These are phyloP conservation scores for Apamea monoglypha DNA, from an alignment of 2,888 invertebrate genomes.

Conservation along the genomic window DNA sequence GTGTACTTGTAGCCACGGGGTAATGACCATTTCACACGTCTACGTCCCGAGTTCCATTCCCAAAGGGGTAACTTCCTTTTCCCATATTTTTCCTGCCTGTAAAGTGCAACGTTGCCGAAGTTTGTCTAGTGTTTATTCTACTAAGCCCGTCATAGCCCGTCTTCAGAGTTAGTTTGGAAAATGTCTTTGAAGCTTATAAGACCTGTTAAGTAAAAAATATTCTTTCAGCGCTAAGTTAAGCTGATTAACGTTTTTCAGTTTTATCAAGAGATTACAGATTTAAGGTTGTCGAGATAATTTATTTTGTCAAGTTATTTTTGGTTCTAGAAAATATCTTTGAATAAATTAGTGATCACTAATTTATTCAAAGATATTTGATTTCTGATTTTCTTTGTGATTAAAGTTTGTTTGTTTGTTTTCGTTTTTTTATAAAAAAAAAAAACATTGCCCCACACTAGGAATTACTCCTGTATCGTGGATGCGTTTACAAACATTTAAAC, in stretches of 20 bases:
- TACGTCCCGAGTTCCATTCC: slow-evolving; percentile 19
- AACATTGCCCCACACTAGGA: too few species aligned
- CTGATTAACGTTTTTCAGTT: slow-evolving; percentile 48
- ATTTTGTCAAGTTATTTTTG: neutral
- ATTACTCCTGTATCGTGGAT: too few species aligned
- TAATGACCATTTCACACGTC: slow-evolving; percentile 44
- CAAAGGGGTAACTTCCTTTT: slow-evolving; percentile 10
- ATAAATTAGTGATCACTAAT: neutral
- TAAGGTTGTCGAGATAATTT: slow-evolving; percentile 18
- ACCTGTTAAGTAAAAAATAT: slow-evolving; percentile 10
- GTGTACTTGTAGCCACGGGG: neutral
- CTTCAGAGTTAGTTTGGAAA: slow-evolving; percentile 20
- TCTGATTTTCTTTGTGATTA: slow-evolving; percentile 6
- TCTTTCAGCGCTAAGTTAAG: slow-evolving; percentile 14
- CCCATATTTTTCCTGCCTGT: neutral
- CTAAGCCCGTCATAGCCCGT: neutral
- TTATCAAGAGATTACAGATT: slow-evolving; percentile 33
- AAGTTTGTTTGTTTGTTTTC: too few species aligned
- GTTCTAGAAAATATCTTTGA: neutral
- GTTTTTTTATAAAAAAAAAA: too few species aligned
- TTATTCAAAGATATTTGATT: too few species aligned
- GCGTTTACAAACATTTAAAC: too few species aligned
- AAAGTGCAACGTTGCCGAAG: neutral
- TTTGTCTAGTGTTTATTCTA: neutral
- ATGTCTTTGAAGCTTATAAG: neutral